Conservation (phyloP, 2,797 vertebrate genomes). For the Ispidina picta region DNA sequence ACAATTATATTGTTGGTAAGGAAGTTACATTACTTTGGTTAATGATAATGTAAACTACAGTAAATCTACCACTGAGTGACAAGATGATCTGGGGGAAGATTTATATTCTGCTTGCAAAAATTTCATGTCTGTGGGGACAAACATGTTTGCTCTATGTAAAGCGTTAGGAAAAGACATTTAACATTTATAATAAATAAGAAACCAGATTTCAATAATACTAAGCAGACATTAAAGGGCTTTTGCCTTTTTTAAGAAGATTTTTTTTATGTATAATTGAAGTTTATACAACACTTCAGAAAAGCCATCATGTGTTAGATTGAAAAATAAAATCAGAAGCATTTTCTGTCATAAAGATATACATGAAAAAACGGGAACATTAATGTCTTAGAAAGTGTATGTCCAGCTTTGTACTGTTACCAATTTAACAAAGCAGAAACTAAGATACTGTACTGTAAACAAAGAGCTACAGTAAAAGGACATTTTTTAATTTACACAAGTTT, state of each 20-base stretch:
- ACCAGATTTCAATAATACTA: conserved; percentile 67
- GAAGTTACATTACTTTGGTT: not conserved
- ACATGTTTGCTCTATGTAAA: not conserved
- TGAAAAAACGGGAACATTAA: conserved; percentile 77
- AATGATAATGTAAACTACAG: not conserved
- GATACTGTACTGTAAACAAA: conserved; percentile 80
- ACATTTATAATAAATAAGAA: conserved; percentile 47
- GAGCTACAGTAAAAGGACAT: conserved; percentile 81
- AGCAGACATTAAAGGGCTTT: conserved; percentile 76
- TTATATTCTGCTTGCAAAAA: not conserved
- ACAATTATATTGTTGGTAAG: not conserved
- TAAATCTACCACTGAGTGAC: not conserved
- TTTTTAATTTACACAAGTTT: conserved; percentile 83
- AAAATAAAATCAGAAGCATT: conserved; percentile 83
- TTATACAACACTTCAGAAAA: conserved; percentile 83
- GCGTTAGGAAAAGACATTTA: conserved; percentile 35
- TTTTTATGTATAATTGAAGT: conserved; percentile 81
- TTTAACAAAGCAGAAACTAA: conserved; percentile 81
- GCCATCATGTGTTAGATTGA: conserved; percentile 80
- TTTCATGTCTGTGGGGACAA: not conserved
- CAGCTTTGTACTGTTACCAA: conserved; percentile 76
- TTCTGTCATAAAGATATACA: conserved; percentile 79
- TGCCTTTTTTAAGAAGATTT: conserved; percentile 80
- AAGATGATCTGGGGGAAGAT: not conserved
- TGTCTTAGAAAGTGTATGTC: conserved; percentile 81